Base-by-base conservation (phyloP, 2,113 vertebrate species). In the Prietella phreatophila region DNA sequence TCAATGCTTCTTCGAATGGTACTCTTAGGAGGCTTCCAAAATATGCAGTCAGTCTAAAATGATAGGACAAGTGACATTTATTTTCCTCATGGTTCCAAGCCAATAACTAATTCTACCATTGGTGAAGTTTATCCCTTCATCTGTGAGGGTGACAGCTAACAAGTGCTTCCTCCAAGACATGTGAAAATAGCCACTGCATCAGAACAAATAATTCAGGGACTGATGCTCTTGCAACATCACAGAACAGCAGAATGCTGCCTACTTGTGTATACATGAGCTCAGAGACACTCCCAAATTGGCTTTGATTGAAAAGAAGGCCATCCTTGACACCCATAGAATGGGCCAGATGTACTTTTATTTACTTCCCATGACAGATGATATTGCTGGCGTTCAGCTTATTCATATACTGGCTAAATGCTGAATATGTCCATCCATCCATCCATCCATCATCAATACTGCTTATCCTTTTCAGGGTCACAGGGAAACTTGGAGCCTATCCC, bases 1-100 rank as follows among this genome's bases (percentile, higher is more conserved):
- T 4, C 9, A 55, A 65, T 63, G 86, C 88, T 11, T 91, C 85
- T 84, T 89, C 79, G 71, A 90, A 90, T n/a, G 86, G 58, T 4
- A 85, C 50, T 58, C 69, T 69, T 9, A 88, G 63, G n/a, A 91
- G 78, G 39, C 75, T 88, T 80, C 89, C 90, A 85, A 82, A 90
- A 83, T 89, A 88, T 42, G 84, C 69, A 79, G 83, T 63, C 67
- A 91, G 42, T 15, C 89, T 91, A 85, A 39, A 84, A 84, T 83
- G 47, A 86, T n/a, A 73, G 56, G 9, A 53, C 1, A 50, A 58
- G 30, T 71, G 36, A 33, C 15, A 84, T 78, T 78, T 47, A 5
- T 60, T 20, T 80, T 61, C 9, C 30, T 82, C 13, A 36, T 15
- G 27, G 20, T 39, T 58, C 17, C 1, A 10, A 81, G 8, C 9